phyloP scores from a whole-genome alignment of 2,797 vertebrate genomes.

The Brachymystax lenok region DNA sequence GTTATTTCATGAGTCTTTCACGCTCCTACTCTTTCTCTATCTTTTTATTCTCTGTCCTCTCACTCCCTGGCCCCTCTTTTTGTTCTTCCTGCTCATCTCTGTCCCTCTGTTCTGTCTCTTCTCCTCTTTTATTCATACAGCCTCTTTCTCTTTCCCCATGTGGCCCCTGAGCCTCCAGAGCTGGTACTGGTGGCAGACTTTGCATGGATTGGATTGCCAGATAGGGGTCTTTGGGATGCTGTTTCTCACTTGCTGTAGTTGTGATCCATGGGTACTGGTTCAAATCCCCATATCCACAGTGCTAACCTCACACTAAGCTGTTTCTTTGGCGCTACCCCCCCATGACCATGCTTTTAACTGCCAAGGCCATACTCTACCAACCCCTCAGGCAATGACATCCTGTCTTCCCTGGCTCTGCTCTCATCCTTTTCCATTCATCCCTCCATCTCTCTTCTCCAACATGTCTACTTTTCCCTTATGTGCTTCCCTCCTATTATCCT shows the following conservation, averaged over 20 bases:
- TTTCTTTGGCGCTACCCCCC: not conserved
- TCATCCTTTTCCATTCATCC: not conserved
- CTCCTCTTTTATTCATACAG: not conserved
- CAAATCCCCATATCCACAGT: not conserved
- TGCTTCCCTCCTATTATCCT: not conserved
- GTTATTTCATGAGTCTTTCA: not conserved
- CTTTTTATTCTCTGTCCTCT: not conserved
- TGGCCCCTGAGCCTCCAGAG: conserved; percentile 33
- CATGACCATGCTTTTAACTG: conserved; percentile 13
- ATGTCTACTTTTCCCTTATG: not conserved
- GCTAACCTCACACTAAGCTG: not conserved
- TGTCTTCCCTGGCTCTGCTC: conserved; percentile 27
- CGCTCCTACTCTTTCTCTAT: not conserved
- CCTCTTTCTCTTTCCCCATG: not conserved
- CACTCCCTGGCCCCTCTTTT: not conserved
- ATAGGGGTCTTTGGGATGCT: not conserved
- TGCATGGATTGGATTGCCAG: not conserved
- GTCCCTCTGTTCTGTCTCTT: conserved; percentile 19
- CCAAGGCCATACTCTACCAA: conserved; percentile 15
- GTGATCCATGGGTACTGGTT: not conserved
- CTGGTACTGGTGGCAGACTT: conserved; percentile 7
- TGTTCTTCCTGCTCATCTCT: not conserved
- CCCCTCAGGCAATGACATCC: conserved; percentile 42
- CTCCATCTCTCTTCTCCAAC: not conserved
- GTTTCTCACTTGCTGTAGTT: not conserved